Base-by-base conservation (phyloP, 2,888 invertebrate genomes). In the Polietes domitor region DNA sequence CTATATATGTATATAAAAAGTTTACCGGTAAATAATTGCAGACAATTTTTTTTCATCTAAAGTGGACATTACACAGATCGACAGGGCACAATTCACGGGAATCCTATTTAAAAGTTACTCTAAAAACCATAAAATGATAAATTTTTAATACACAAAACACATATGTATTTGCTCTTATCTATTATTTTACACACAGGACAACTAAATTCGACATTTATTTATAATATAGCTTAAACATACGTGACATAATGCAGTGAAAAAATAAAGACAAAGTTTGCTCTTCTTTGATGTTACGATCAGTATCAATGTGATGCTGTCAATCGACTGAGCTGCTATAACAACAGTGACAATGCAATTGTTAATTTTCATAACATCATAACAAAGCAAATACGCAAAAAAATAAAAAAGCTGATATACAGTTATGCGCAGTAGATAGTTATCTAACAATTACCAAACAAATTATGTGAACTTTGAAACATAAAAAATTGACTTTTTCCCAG, bases 181-280 rank as follows among this genome's bases (percentile, higher is more conserved):
- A 50, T n/a, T 55, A 71, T 58, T 74, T 61, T 55, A 15, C 55
- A 55, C 55, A 21, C 6, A 55, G 21, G 12, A 55, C 55, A 55
- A 7, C 12, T 15, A 21, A 74, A 55, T 74, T 61, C 55, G 19
- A 58, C 58, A 55, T 58, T 55, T 74, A 58, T 74, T 74, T 58
- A 61, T 55, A 21, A 58, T 74, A 74, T 61, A 74, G 73, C 55
- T 73, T n/a, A 9, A 73, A 73, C 73, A 55, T 73, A 55, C 58
- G 55, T 74, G 74, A 74, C 74, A 74, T 58, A 74, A 74, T 58
- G 55, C 24, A 71, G 71, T 43, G 15, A 47, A 58, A 73, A 61
- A 61, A 74, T 0, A 41, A 55, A 41, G 17, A 50, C 71, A 50
- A 71, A 71, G 50, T 53, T 43, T 71, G 50, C 15, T 71, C 28